A percentile compares a stretch with the other conserved stretches of the same genome.
These are phyloP conservation scores for Percina caprodes DNA, from an alignment of 2,113 vertebrate species.

Conservation along the genomic window DNA sequence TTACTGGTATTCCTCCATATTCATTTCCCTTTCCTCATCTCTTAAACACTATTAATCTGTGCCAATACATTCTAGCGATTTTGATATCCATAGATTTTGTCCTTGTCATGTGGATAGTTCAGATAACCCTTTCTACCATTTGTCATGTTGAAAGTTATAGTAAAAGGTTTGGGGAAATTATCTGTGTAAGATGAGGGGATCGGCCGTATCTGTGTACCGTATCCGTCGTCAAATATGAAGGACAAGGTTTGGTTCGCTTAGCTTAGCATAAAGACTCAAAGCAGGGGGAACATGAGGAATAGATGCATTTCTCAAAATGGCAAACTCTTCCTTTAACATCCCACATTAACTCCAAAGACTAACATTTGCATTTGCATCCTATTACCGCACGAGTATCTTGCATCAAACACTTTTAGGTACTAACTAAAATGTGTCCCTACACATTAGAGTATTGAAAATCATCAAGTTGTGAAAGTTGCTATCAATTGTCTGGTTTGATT, in stretches of 20 bases:
- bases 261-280: not conserved
- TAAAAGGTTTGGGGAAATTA: not conserved
- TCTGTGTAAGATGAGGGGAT: not conserved
- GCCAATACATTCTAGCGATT: not conserved
- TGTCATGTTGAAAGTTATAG: not conserved
- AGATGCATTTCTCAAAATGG: not conserved
- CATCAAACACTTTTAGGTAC: not conserved
- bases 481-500: not conserved
- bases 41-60: not conserved
- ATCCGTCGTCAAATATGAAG: not conserved
- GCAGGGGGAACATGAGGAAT: not conserved
- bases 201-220: no score
- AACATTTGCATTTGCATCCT: not conserved
- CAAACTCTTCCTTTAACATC: not conserved
- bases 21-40: not conserved
- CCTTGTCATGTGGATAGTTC: not conserved
- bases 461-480: not conserved
- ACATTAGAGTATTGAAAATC: not conserved
- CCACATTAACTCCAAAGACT: not conserved
- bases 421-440: not conserved
- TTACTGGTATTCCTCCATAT: not conserved
- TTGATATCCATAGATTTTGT: not conserved
- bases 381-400: not conserved
- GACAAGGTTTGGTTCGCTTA: not conserved
- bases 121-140: not conserved